phyloP scores from a whole-genome alignment of 1,140 invertebrate species.

The Lethocerus indicus region DNA sequence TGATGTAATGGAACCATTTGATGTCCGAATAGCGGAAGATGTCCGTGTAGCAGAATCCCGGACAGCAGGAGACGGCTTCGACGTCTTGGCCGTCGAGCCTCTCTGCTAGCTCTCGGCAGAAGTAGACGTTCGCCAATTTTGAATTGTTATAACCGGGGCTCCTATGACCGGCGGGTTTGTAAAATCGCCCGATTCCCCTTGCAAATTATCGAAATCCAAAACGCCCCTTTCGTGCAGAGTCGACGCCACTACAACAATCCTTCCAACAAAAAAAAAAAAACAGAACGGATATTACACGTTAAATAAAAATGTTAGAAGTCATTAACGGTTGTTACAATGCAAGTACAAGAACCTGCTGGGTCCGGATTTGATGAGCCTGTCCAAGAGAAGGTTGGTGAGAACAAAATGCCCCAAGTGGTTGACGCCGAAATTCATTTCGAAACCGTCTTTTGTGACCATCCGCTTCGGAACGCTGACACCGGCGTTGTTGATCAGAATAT shows the following conservation, averaged over 20 bases:
- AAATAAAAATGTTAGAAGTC: too few relatives aligned
- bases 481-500: slow-evolving; percentile 65
- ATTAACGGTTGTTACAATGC: too few relatives aligned
- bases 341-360: slow-evolving; percentile 34
- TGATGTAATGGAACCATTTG: slow-evolving; percentile 49
- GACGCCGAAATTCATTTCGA: slow-evolving; percentile 65
- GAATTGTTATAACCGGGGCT: slow-evolving; percentile 60
- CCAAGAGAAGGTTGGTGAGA: slow-evolving; percentile 59
- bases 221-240: slow-evolving; percentile 37
- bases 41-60: slow-evolving; percentile 69
- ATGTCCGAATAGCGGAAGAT: slow-evolving; percentile 47
- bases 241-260: slow-evolving; percentile 37
- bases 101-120: slow-evolving; percentile 40
- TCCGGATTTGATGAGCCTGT: slow-evolving; percentile 40
- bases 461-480: slow-evolving; percentile 38
- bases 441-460: slow-evolving; percentile 54
- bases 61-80: slow-evolving; percentile 58
- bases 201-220: slow-evolving; percentile 45
- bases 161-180: slow-evolving; percentile 26
- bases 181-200: slow-evolving; percentile 39
- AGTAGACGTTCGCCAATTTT: slow-evolving; percentile 60
- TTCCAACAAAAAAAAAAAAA: slow-evolving; percentile 19
- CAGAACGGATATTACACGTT: background rate
- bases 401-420: slow-evolving; percentile 73
- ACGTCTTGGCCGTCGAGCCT: slow-evolving; percentile 30